phyloP scores from a whole-genome alignment of 2,888 invertebrate species.

The Eilema sororculum region DNA sequence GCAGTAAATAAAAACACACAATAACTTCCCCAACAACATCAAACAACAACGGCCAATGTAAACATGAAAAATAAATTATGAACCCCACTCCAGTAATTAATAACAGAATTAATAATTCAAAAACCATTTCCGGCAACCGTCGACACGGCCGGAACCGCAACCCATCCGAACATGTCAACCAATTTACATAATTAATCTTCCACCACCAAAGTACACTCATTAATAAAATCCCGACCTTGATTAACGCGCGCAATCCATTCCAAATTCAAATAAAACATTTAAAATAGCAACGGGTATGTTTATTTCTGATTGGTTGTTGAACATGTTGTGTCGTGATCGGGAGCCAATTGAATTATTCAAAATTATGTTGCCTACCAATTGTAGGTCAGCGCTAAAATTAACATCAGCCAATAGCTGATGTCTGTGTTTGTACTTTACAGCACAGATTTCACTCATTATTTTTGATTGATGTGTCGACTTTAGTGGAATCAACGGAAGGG shows the following conservation, averaged over 20 bases:
- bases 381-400: conserved; percentile 6
- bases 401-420: neutral
- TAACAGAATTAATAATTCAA: conserved; percentile 56
- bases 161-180: conserved; percentile 47
- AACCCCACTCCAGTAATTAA: conserved; percentile 46
- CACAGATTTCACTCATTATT: too few species aligned
- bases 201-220: conserved; percentile 49
- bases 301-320: conserved; percentile 41
- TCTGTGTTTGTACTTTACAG: too few species aligned
- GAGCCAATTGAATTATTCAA: neutral
- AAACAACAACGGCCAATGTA: conserved; percentile 11
- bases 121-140: conserved; percentile 53
- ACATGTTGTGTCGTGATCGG: neutral
- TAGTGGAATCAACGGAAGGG: too few species aligned
- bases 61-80: conserved; percentile 45
- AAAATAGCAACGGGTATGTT: conserved; percentile 47
- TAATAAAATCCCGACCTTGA: conserved; percentile 55
- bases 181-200: conserved; percentile 54
- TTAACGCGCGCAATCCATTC: conserved; percentile 57
- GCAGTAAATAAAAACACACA: conserved; percentile 4
- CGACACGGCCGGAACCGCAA: conserved; percentile 38
- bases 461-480: too few species aligned
- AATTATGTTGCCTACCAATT: conserved; percentile 37
- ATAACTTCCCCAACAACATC: conserved; percentile 14
- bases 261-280: conserved; percentile 58